Base-by-base conservation (phyloP, 1,140 invertebrate genomes). In the Sitophilus oryzae region DNA sequence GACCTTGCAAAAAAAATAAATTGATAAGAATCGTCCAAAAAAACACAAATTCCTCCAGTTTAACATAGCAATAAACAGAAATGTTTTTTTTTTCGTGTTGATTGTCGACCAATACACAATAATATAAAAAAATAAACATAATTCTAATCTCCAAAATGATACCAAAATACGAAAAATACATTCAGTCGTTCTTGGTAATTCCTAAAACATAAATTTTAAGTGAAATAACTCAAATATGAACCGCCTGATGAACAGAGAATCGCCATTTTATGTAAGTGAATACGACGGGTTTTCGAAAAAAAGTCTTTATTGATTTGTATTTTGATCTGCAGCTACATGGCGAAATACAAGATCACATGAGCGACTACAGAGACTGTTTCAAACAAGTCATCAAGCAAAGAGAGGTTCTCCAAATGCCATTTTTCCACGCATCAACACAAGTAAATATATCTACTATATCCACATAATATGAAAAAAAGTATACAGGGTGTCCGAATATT, bases 401-500 rank as follows among this genome's bases (percentile, higher is more conserved):
- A 16, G 67, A 71, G 41, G 51, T 51, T 21, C 44, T 40, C 10
- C 54, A 61, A 21, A 59, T 66, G 14, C 50, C 54, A 15, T 71
- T 69, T 58, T 50, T 43, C 16, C 69, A 71, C 40, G 52, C 59
- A 37, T 66, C 67, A 4, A 63, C 66, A 25, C 67, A 71, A 57
- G 68, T 70, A 64, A 49, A 41, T 44, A 14, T 43, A n/a, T n/a
- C n/a, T n/a, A n/a, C n/a, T n/a, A n/a, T n/a, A n/a, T n/a, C n/a
- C 14, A 1, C 10, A 43, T 11, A 47, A 47, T 34, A 47, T 20
- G n/a, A 9, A 2, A 30, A 20, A 34, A 47, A 34, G n/a, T 20
- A n/a, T n/a, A n/a, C n/a, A n/a, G n/a, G n/a, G n/a, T n/a, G n/a
- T n/a, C n/a, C n/a, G n/a, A n/a, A n/a, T n/a, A n/a, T n/a, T n/a